Evolutionary conservation across 2,797 vertebrate genomes (phyloP).

Genomic region (Labeo calbasu): DNA sequence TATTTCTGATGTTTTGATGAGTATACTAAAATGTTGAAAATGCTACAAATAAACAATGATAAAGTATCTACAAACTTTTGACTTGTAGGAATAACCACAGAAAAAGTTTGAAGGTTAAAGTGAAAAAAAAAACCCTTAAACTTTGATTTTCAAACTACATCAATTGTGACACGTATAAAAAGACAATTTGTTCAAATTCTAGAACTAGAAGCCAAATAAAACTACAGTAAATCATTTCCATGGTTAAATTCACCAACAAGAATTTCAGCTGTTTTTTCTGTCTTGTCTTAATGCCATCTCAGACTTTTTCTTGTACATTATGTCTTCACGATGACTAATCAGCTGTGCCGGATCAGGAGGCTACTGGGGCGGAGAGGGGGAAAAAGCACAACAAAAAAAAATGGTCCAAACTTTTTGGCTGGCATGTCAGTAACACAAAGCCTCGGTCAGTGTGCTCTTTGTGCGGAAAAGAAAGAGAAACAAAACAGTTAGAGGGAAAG

Average conservation of each 20-base stretch:
- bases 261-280: background rate
- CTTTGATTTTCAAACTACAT: slow-evolving; percentile 16
- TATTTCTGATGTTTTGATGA: background rate
- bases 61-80: too few relatives aligned
- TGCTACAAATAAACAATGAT: too few relatives aligned
- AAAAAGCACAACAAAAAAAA: slow-evolving; percentile 8
- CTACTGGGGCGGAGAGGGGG: slow-evolving; percentile 11
- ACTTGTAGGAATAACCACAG: too few relatives aligned
- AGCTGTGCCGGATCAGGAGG: slow-evolving; percentile 37
- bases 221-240: background rate
- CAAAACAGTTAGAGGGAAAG: slow-evolving; percentile 1
- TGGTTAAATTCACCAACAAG: background rate
- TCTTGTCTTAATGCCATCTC: background rate
- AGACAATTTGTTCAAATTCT: background rate
- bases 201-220: background rate
- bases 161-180: slow-evolving; percentile 9
- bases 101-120: too few relatives aligned
- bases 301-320: slow-evolving; percentile 19
- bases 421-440: slow-evolving; percentile 65
- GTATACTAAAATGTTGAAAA: background rate
- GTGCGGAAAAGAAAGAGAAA: slow-evolving; percentile 57
- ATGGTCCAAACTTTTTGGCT: slow-evolving; percentile 53
- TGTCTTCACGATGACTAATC: slow-evolving; percentile 44
- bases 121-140: too few relatives aligned
- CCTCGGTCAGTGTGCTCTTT: slow-evolving; percentile 64